A percentile compares a stretch with the other conserved stretches of the same genome.
These are phyloP conservation scores for Nymphalis urticae DNA, from an alignment of 2,888 invertebrate genomes.

Conservation along the genomic window DNA sequence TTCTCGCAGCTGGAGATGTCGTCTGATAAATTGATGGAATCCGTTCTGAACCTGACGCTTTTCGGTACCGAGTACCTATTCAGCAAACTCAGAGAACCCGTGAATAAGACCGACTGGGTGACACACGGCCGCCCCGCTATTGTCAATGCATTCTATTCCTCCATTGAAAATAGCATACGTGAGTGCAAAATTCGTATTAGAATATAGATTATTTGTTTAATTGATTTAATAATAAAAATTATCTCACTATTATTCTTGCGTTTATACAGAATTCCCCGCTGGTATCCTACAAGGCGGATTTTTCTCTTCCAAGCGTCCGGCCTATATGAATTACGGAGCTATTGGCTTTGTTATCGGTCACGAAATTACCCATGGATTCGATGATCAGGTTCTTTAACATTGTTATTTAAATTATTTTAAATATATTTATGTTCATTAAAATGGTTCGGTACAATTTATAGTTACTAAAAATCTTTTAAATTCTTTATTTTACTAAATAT, in stretches of 20 bases:
- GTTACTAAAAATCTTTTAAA: too few species aligned
- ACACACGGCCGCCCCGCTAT: conserved; percentile 91
- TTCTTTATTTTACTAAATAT: too few species aligned
- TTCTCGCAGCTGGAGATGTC: conserved; percentile 85
- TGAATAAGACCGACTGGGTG: conserved; percentile 93
- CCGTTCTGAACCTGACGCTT: conserved; percentile 88
- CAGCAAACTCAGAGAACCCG: conserved; percentile 87
- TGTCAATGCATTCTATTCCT: conserved; percentile 93
- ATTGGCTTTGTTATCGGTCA: conserved; percentile 96
- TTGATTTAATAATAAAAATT: background rate
- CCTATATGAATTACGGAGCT: conserved; percentile 95
- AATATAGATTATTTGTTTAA: too few species aligned
- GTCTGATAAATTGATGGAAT: conserved; percentile 86
- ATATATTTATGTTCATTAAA: too few species aligned
- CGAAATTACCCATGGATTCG: conserved; percentile 95
- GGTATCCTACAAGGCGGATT: conserved; percentile 96
- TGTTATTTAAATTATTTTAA: too few species aligned
- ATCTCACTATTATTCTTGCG: background rate
- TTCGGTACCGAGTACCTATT: conserved; percentile 92
- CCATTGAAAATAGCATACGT: conserved; percentile 94
- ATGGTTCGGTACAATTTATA: too few species aligned
- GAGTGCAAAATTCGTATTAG: conserved; percentile 62
- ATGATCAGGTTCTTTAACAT: conserved; percentile 83
- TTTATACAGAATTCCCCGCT: conserved; percentile 91
- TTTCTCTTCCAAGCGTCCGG: conserved; percentile 93